Base-by-base conservation (phyloP, 2,888 invertebrate genomes). In the Idaea straminata region DNA sequence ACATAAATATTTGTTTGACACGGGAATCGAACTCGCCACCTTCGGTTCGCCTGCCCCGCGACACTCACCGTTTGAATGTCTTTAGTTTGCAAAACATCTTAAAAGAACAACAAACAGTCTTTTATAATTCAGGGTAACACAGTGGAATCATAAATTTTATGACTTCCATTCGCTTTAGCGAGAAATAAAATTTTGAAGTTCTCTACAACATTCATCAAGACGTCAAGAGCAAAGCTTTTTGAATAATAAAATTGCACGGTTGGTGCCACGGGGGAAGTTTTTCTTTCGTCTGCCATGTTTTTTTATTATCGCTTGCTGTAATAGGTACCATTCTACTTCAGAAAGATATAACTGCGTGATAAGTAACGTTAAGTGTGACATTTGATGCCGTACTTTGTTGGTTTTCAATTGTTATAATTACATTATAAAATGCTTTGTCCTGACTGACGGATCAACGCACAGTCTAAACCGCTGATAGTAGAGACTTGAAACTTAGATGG, bases 171-270 rank as follows among this genome's bases (percentile, higher is more conserved):
- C 83, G 81, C 79, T 85, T 83, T 77, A 76, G 80, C 77, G 80
- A 74, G 82, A 83, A 86, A 87, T 87, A 86, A 89, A 88, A 86
- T 86, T 81, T 83, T 85, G 83, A 87, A 89, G 82, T 88, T 86
- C 86, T 83, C 85, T 86, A 83, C 80, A 86, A 83, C 90, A 89
- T 91, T 89, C 87, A 89, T 91, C 90, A 89, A 83, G 84, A 83
- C 87, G 88, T 89, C 88, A 85, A 73, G 83, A 80, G 83, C 86
- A 86, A 84, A 83, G 83, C 86, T 85, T 88, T 47, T 86, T 90
- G 88, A 90, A 89, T 90, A 89, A 89, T 89, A 87, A 88, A 88
- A 88, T 83, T 80, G 77, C 79, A 82, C 75, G 75, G 77, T 72
- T 65, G 64, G 69, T 71, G 72, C 71, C 69, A 72, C 74, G 72